Conservation (phyloP, 2,113 vertebrate species). For the Semicossyphus pulcher region DNA sequence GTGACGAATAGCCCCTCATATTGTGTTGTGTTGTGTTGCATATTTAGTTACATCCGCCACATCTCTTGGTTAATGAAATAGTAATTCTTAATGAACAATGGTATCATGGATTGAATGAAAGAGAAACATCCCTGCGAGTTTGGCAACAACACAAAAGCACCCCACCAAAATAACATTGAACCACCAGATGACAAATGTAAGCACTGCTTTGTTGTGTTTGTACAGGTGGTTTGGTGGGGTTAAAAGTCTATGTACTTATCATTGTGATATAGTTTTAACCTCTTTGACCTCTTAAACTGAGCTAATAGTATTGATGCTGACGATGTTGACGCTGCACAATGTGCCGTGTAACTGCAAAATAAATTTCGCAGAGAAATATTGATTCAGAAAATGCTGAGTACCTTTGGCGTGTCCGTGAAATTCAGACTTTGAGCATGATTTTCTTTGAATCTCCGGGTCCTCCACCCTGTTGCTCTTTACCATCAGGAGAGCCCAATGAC, state of each 20-base stretch:
- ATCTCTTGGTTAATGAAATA: neutral
- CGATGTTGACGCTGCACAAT: neutral
- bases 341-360: neutral
- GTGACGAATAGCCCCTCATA: slow-evolving; percentile 12
- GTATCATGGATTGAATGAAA: neutral
- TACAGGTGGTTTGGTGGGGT: neutral
- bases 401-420: no score
- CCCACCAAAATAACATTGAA: neutral
- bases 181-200: neutral
- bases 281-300: neutral
- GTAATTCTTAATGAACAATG: neutral
- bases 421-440: neutral
- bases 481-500: neutral
- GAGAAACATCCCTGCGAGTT: no score
- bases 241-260: no score
- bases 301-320: neutral
- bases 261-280: neutral
- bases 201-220: neutral
- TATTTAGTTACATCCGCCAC: neutral
- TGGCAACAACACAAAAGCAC: neutral
- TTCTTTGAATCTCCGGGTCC: neutral
- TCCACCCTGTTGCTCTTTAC: no score
- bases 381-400: no score
- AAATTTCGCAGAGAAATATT: neutral
- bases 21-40: slow-evolving; percentile 11